Evolutionary conservation across 2,797 vertebrate species (phyloP).

Genomic region (Caiman crocodilus): DNA sequence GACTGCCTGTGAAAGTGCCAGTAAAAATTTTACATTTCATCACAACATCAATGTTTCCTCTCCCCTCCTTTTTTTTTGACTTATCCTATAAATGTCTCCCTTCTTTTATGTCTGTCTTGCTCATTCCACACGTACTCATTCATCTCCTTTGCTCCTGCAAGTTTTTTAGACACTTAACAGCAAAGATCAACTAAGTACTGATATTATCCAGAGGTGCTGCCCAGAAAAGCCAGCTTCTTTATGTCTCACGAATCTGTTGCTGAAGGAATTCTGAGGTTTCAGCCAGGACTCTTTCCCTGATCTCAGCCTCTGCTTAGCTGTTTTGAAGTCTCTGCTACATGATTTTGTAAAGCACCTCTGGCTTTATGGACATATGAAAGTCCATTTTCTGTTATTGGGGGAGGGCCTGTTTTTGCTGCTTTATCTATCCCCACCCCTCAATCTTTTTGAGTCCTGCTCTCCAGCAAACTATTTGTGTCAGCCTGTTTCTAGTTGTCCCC

Average conservation of each 20-base stretch:
- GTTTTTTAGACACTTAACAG: not conserved
- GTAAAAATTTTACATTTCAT: not conserved
- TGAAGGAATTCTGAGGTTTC: not conserved
- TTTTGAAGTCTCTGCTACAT: not conserved
- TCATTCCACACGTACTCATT: not conserved
- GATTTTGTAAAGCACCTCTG: not conserved
- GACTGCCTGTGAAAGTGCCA: not conserved
- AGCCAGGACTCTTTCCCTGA: not conserved
- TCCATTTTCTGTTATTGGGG: rapidly evolving
- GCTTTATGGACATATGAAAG: not conserved
- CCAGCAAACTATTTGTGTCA: constrained; percentile 15
- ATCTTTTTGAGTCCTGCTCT: constrained; percentile 14
- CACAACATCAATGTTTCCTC: not conserved
- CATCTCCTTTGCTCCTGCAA: not conserved
- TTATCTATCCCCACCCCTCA: not conserved
- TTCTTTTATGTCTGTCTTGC: not conserved
- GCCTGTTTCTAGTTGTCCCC: not conserved
- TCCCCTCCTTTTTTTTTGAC: not conserved
- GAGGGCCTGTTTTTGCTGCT: not conserved
- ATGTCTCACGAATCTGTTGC: not conserved
- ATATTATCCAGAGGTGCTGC: not conserved
- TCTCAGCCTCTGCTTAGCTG: not conserved
- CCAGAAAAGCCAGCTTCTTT: rapidly evolving
- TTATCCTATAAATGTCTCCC: not conserved
- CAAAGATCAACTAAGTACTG: not conserved